Conservation (phyloP, 2,888 invertebrate species). For the Drosophila percnosoma region DNA sequence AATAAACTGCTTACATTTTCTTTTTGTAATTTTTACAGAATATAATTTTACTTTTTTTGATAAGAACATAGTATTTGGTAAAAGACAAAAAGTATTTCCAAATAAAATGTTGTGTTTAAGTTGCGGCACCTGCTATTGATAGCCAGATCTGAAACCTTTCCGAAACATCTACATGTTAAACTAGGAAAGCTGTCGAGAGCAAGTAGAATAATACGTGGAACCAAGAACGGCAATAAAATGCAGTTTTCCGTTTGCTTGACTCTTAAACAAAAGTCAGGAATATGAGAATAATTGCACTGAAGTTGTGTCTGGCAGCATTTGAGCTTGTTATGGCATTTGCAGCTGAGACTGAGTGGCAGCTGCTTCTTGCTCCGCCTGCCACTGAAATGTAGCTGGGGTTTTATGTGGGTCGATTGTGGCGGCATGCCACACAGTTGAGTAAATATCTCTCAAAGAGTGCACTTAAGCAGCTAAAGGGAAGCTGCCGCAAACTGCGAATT, state of each 20-base stretch:
- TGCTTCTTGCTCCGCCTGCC: constrained; percentile 4
- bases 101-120: neutral
- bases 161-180: neutral
- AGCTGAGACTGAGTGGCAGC: neutral
- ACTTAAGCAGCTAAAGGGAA: neutral
- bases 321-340: constrained; percentile 42
- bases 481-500: neutral
- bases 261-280: constrained; percentile 42
- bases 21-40: neutral
- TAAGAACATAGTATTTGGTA: neutral
- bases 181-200: neutral
- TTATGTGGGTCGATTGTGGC: constrained; percentile 49
- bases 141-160: constrained; percentile 3
- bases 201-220: neutral
- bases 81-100: no score
- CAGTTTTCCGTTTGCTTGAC: constrained; percentile 21
- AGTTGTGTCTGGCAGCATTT: constrained; percentile 62
- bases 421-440: constrained; percentile 23
- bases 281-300: constrained; percentile 59
- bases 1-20: neutral
- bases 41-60: neutral
- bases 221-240: constrained; percentile 34
- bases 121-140: constrained; percentile 2
- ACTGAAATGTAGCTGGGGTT: constrained; percentile 37
- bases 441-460: constrained; percentile 23